phyloP scores from a whole-genome alignment of 2,113 vertebrate species.

The Rhinogobius similis region DNA sequence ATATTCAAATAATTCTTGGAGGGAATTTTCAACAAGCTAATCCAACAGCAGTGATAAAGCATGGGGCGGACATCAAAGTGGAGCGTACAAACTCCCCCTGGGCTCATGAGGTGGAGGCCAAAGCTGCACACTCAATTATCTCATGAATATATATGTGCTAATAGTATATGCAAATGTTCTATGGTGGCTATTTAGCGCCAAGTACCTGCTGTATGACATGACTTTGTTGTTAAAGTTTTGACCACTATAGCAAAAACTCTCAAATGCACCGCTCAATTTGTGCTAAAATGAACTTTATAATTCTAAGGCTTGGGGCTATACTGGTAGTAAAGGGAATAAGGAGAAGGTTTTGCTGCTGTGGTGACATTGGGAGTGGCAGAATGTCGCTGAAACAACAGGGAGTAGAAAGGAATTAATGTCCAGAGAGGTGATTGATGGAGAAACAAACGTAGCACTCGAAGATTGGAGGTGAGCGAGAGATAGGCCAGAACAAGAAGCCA shows the following conservation, averaged over 20 bases:
- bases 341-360: not conserved
- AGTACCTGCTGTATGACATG: conserved; percentile 12
- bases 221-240: not conserved
- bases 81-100: conserved; percentile 22
- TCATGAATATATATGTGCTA: conserved; percentile 13
- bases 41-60: conserved; percentile 30
- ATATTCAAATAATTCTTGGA: conserved; percentile 63
- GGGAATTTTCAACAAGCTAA: conserved; percentile 53
- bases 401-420: not conserved
- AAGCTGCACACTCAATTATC: conserved; percentile 10
- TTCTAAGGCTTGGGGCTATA: too few species aligned
- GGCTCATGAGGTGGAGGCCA: conserved; percentile 23
- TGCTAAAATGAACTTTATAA: too few species aligned
- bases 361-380: not conserved
- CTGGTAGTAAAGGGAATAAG: not conserved
- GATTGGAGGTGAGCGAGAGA: not conserved
- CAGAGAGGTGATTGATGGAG: not conserved
- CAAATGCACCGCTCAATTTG: too few species aligned
- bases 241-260: too few species aligned
- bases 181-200: not conserved
- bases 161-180: not conserved
- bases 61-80: conserved; percentile 52
- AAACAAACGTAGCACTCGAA: not conserved
- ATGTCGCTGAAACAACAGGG: not conserved
- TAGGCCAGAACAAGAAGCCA: not conserved